These are phyloP conservation scores for Portevinia maculata DNA, from an alignment of 2,888 invertebrate genomes.

Conservation along the genomic window DNA sequence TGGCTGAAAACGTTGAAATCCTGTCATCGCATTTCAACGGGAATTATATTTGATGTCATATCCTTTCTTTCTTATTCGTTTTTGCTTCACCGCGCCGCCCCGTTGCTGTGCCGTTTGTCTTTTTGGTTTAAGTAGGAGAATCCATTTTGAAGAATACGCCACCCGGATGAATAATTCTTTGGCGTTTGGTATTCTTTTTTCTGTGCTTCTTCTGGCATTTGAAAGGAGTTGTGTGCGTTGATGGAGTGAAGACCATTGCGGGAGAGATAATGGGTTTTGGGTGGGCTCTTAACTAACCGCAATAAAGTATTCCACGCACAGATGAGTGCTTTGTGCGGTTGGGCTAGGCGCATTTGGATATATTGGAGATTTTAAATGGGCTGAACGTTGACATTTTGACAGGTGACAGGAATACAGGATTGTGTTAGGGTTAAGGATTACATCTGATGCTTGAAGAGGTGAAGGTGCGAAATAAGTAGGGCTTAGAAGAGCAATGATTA, in stretches of 20 bases:
- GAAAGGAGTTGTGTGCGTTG: constrained; percentile 29
- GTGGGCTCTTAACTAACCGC: constrained; percentile 58
- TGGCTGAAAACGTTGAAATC: constrained; percentile 71
- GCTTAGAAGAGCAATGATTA: background rate
- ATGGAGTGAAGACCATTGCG: constrained; percentile 28
- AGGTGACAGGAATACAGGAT: constrained; percentile 64
- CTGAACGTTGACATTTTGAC: constrained; percentile 63
- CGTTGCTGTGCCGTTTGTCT: constrained; percentile 1
- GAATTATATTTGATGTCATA: constrained; percentile 74
- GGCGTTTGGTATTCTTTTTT: constrained; percentile 40
- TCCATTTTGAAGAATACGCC: constrained; percentile 56
- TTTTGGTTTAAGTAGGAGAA: constrained; percentile 11
- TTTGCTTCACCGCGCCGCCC: constrained; percentile 38
- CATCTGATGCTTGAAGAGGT: too few relatives aligned
- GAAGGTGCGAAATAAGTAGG: background rate
- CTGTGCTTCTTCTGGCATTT: constrained; percentile 36
- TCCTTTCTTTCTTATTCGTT: constrained; percentile 68
- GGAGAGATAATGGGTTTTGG: constrained; percentile 47
- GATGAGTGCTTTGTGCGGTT: constrained; percentile 41
- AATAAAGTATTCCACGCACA: constrained; percentile 62
- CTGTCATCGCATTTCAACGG: constrained; percentile 73
- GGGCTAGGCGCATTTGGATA: background rate
- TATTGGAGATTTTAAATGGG: constrained; percentile 55
- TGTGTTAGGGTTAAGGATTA: constrained; percentile 56
- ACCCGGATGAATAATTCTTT: constrained; percentile 66